Base-by-base conservation (phyloP, 2,888 invertebrate species). In the Caprella mutica region DNA sequence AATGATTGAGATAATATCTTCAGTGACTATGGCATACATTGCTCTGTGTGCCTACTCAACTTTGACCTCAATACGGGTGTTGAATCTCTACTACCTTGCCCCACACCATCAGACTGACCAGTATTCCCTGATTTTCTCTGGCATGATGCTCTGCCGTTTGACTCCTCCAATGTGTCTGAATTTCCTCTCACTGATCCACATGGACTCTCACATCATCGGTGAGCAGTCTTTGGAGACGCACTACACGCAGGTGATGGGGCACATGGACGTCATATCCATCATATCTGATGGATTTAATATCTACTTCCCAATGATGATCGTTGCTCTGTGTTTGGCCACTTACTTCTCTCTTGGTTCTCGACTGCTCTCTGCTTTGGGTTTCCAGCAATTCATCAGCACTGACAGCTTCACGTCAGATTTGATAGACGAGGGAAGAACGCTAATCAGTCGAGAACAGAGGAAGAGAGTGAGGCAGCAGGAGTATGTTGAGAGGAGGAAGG, bases 131-230 rank as follows among this genome's bases (percentile, higher is more conserved):
- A 91, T 99, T 70, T 96, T 99, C 77, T 91, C 92, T 67, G 98
- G 98, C 56, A 96, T 97, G 97, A 64, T 64, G 64, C 79, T 93
- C 38, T 97, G 96, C 71, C 84, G 98, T 2, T 78, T 99, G 53
- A 98, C 97, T 0, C 94, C 98, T 0, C 97, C 98, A 2, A 84
- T 99, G 79, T 98, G 97, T 74, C 81, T 99, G 46, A 99, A 99
- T 76, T 98, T 97, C 72, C 79, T 99, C 52, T 91, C 97, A 30
- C 77, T 99, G 26, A 90, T 97, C 68, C 98, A 98, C 70, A 88
- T 98, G 85, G 98, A 99, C 74, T 94, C 92, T 35, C 92, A 94
- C 70, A 83, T 93, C 54, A 89, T 90, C 60, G 83, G 84, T 67
- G 78, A 80, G 66, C 80, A 81, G 66, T 78, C 86, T 42, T 77